Conservation (phyloP, 2,113 vertebrate species). For the Osmerus eperlanus region DNA sequence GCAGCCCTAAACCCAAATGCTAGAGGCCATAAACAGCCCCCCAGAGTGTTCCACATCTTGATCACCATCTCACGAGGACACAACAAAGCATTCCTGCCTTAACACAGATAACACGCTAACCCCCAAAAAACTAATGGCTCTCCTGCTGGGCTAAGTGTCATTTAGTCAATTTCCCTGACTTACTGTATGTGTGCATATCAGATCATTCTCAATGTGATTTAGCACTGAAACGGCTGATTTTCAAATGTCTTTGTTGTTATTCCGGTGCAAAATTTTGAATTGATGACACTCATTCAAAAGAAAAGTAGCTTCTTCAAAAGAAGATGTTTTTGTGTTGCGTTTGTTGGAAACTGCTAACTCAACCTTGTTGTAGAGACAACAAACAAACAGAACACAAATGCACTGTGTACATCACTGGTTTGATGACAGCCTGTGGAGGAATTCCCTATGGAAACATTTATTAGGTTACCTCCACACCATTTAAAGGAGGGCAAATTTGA, state of each 20-base stretch:
- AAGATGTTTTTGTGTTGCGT: not conserved
- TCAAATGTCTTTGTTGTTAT: no score
- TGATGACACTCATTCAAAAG: no score
- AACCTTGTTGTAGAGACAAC: not conserved
- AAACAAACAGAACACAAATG: not conserved
- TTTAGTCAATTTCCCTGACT: not conserved
- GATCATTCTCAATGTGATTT: no score
- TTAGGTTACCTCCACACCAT: not conserved
- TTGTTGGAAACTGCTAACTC: not conserved
- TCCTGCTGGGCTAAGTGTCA: not conserved
- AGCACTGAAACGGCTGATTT: no score
- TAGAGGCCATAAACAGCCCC: conserved; percentile 18
- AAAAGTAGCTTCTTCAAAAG: no score
- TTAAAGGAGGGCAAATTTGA: conserved; percentile 32
- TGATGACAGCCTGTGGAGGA: not conserved
- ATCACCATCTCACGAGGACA: not conserved
- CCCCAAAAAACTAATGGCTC: not conserved
- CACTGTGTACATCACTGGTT: not conserved
- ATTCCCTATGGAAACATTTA: not conserved
- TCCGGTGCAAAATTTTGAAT: no score
- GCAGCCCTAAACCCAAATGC: conserved; percentile 28
- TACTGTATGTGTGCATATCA: not conserved
- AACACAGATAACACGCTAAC: not conserved
- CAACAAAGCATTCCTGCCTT: conserved; percentile 6
- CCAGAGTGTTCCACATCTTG: not conserved